Conservation (phyloP, 2,888 invertebrate genomes). For the Xestia sexstrigata region DNA sequence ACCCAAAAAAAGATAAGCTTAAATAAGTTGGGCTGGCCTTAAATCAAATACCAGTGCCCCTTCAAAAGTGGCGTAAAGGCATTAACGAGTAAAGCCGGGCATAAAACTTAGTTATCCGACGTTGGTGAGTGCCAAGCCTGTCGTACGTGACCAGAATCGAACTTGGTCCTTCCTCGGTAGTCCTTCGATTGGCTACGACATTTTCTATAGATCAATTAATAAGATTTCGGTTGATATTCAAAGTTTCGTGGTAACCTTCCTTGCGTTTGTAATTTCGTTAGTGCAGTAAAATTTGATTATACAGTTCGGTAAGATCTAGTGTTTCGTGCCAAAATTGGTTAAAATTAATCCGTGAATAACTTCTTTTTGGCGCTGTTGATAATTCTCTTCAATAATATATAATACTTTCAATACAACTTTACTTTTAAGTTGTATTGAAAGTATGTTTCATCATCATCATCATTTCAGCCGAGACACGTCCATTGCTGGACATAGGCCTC, state of each 20-base stretch:
- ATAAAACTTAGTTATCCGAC: slow-evolving; percentile 71
- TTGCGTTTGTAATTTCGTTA: slow-evolving; percentile 27
- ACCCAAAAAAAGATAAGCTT: slow-evolving; percentile 46
- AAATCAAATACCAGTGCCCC: slow-evolving; percentile 63
- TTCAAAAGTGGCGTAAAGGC: slow-evolving; percentile 65
- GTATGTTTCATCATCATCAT: too few relatives aligned
- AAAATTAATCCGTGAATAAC: not conserved
- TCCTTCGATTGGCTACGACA: slow-evolving; percentile 39
- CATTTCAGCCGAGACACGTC: too few relatives aligned
- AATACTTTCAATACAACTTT: too few relatives aligned
- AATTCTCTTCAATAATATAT: too few relatives aligned
- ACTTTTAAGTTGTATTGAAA: too few relatives aligned
- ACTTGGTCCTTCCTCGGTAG: slow-evolving; percentile 17
- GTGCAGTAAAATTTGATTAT: not conserved
- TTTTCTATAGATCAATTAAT: slow-evolving; percentile 52
- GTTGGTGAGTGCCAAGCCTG: slow-evolving; percentile 63
- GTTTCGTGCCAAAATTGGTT: not conserved
- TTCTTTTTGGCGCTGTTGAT: not conserved
- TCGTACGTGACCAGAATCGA: slow-evolving; percentile 67
- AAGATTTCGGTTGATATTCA: slow-evolving; percentile 34
- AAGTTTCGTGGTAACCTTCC: slow-evolving; percentile 23
- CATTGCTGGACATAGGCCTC: too few relatives aligned
- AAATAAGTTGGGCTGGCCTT: slow-evolving; percentile 52
- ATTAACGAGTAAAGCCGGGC: slow-evolving; percentile 66
- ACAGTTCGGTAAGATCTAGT: slow-evolving; percentile 11